These are phyloP conservation scores for Heliocidaris tuberculata DNA, from an alignment of 35 echinoderm and acorn worm species.

Conservation along the genomic window DNA sequence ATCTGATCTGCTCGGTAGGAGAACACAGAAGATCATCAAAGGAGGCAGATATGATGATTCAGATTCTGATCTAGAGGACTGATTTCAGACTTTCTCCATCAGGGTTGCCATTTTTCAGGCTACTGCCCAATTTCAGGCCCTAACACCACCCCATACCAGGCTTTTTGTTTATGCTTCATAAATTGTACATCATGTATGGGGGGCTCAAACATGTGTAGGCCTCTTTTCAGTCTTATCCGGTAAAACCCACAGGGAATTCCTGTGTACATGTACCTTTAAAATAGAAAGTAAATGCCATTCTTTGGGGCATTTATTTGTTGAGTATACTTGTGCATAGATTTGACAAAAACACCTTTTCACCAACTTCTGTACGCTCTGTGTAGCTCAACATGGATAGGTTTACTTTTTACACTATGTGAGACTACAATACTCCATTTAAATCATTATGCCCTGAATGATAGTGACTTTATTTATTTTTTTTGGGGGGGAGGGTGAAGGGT, in stretches of 20 bases:
- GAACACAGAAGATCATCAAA: constrained; percentile 86
- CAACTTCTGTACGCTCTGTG: no score
- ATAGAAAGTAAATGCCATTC: no score
- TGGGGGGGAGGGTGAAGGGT: no score
- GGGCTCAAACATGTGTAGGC: background rate
- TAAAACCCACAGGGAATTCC: background rate
- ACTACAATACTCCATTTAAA: no score
- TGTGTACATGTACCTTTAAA: no score
- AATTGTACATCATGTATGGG: background rate
- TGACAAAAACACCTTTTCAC: no score
- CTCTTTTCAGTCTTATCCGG: background rate
- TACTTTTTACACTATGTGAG: no score
- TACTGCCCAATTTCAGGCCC: background rate
- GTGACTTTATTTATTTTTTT: no score
- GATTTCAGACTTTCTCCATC: background rate
- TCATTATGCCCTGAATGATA: no score
- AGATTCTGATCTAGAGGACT: constrained; percentile 86
- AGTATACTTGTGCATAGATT: no score
- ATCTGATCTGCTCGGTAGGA: constrained; percentile 54
- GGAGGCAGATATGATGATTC: constrained; percentile 81
- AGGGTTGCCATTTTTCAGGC: background rate
- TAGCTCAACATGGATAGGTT: no score
- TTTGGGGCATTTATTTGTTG: no score
- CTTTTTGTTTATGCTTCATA: background rate
- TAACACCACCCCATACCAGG: background rate